Evolutionary conservation across 1,140 invertebrate genomes (phyloP), one percentile per base, ranked within the genome.

Genomic region (Anagrus nilaparvatae): DNA sequence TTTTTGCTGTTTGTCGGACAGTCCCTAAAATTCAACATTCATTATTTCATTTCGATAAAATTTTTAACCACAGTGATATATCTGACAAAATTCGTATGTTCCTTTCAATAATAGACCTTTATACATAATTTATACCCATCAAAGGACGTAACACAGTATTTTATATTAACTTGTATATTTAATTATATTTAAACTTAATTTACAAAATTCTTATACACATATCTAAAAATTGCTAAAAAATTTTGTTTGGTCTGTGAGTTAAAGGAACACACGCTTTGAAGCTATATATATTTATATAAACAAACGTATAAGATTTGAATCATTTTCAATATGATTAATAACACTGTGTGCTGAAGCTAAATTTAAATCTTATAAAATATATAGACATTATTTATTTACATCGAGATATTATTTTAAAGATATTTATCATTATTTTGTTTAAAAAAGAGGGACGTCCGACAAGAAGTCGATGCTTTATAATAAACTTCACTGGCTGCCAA

Each of bases 401-500:
- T 42, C 23, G 34, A 47, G 19, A 47, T n/a, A n/a, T n/a, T n/a
- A n/a, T 29, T 42, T 46, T 39, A 43, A n/a, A 24, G 21, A 43
- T 25, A 34, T 42, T 16, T 30, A 9, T 30, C n/a, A 5, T 14
- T 42, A 47, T 33, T 46, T 38, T 51, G 55, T 58, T n/a, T n/a
- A n/a, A n/a, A n/a, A n/a, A n/a, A n/a, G n/a, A 59, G 60, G 60
- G 57, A 58, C 55, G 55, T 54, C 46, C 51, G 58, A 50, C 55
- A 56, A n/a, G 49, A 51, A 45, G 49, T 46, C 37, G 43, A 44
- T 51, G 43, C 52, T 51, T 56, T 59, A 53, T 51, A 46, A 54
- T 58, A 56, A 54, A 54, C 51, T 57, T 47, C 53, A 61, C 57
- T 61, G 58, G 61, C 58, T 61, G 55, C 55, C 53, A 55, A 51